A percentile compares a stretch with the other conserved stretches of the same genome.
Evolutionary conservation across 2,888 invertebrate genomes (phyloP).

Genomic region (Eupithecia subumbrata): DNA sequence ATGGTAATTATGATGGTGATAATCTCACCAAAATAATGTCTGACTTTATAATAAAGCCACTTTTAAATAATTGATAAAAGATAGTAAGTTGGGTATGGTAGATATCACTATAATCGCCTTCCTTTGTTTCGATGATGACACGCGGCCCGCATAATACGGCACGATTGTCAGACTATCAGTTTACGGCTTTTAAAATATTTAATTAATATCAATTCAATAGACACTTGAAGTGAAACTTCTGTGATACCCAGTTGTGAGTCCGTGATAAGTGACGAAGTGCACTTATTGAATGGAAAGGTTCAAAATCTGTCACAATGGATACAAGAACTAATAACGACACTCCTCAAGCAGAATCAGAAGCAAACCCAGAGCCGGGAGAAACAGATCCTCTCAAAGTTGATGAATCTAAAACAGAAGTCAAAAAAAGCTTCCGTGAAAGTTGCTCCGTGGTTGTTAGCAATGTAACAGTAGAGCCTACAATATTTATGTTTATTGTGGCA

Average conservation of each 20-base stretch:
- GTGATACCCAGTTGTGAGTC: constrained; percentile 30
- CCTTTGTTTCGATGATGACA: constrained; percentile 11
- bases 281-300: constrained; percentile 2
- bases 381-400: constrained; percentile 42
- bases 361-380: constrained; percentile 38
- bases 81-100: background rate
- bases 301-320: constrained; percentile 29
- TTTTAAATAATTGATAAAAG: constrained; percentile 7
- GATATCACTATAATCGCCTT: constrained; percentile 23
- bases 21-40: background rate
- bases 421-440: constrained; percentile 52
- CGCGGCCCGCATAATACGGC: background rate
- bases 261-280: constrained; percentile 14
- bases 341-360: background rate
- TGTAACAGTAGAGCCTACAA: constrained; percentile 68
- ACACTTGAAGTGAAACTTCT: constrained; percentile 32
- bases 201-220: constrained; percentile 18
- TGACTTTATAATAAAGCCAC: background rate
- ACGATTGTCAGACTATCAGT: background rate
- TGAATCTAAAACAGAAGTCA: constrained; percentile 33
- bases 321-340: constrained; percentile 15
- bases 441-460: constrained; percentile 51
- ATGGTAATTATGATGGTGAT: background rate
- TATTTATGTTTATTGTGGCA: constrained; percentile 59
- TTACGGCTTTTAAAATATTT: constrained; percentile 2